phyloP scores from a whole-genome alignment of 2,888 invertebrate genomes.

The Hipparchia sbordonii region DNA sequence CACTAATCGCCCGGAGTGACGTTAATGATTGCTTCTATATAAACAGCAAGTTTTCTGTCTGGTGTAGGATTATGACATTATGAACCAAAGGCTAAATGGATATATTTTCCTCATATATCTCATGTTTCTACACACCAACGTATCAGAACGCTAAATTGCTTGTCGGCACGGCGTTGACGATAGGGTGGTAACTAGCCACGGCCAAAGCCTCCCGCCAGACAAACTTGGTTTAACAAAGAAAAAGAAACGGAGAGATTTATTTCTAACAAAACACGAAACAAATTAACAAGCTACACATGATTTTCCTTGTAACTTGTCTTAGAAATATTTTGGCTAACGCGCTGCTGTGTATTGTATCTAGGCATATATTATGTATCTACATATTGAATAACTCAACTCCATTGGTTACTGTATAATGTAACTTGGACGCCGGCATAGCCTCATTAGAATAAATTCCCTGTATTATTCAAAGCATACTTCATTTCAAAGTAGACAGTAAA shows the following conservation, averaged over 20 bases:
- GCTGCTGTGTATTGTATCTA: not conserved
- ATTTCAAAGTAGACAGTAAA: slow-evolving; percentile 11
- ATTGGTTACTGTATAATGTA: slow-evolving; percentile 12
- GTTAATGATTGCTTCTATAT: slow-evolving; percentile 39
- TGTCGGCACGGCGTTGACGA: no score
- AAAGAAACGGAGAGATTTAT: not conserved
- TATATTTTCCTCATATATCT: not conserved
- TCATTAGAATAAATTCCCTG: slow-evolving; percentile 15
- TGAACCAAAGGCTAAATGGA: not conserved
- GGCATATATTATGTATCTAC: not conserved
- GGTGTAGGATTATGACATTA: not conserved
- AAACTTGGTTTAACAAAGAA: no score
- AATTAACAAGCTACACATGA: slow-evolving; percentile 1
- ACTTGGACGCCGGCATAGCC: not conserved
- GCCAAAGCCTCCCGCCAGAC: no score
- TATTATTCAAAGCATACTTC: slow-evolving; percentile 6
- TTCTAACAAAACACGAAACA: not conserved
- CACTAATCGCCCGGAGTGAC: slow-evolving; percentile 46
- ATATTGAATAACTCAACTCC: not conserved
- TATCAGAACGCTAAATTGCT: no score
- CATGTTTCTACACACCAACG: not conserved
- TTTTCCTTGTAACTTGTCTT: slow-evolving; percentile 8
- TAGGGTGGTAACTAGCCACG: no score
- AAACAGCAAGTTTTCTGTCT: not conserved
- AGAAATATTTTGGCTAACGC: slow-evolving; percentile 9